phyloP scores from a whole-genome alignment of 2,888 invertebrate genomes.

The Andrena minutula region DNA sequence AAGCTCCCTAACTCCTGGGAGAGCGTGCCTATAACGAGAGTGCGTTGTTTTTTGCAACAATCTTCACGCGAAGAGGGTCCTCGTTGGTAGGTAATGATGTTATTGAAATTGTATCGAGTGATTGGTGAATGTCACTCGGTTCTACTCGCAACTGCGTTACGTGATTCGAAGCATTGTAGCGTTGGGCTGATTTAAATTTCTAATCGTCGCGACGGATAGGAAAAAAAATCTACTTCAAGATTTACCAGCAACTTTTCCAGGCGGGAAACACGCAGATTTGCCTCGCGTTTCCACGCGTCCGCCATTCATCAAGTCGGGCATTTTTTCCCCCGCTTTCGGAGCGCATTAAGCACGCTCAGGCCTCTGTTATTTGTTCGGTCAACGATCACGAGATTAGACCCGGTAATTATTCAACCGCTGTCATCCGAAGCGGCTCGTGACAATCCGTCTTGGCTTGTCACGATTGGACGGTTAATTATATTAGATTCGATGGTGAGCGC shows the following conservation, averaged over 20 bases:
- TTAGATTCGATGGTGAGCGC: slow-evolving; percentile 15
- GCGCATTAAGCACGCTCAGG: slow-evolving; percentile 36
- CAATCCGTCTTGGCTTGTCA: slow-evolving; percentile 64
- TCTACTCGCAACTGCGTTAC: slow-evolving; percentile 5
- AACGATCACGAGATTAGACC: slow-evolving; percentile 67
- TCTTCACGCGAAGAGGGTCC: background rate
- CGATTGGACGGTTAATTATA: slow-evolving; percentile 53
- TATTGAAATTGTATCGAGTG: slow-evolving; percentile 24
- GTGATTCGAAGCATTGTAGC: slow-evolving; percentile 15
- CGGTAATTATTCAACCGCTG: slow-evolving; percentile 65
- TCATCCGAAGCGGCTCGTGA: slow-evolving; percentile 59
- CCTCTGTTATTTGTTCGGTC: slow-evolving; percentile 61
- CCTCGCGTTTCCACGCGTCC: slow-evolving; percentile 38
- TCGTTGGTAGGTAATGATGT: slow-evolving; percentile 8
- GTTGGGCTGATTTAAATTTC: slow-evolving; percentile 40
- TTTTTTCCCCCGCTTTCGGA: slow-evolving; percentile 19
- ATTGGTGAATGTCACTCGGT: background rate
- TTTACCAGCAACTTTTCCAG: slow-evolving; percentile 32
- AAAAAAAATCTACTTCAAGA: slow-evolving; percentile 14
- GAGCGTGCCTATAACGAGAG: background rate
- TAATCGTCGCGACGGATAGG: slow-evolving; percentile 3
- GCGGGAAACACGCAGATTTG: slow-evolving; percentile 19
- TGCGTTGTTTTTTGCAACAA: background rate
- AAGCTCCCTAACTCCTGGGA: background rate
- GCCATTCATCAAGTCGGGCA: slow-evolving; percentile 45